Evolutionary conservation across 2,888 invertebrate genomes (phyloP).

Genomic region (Ochropleura plecta): DNA sequence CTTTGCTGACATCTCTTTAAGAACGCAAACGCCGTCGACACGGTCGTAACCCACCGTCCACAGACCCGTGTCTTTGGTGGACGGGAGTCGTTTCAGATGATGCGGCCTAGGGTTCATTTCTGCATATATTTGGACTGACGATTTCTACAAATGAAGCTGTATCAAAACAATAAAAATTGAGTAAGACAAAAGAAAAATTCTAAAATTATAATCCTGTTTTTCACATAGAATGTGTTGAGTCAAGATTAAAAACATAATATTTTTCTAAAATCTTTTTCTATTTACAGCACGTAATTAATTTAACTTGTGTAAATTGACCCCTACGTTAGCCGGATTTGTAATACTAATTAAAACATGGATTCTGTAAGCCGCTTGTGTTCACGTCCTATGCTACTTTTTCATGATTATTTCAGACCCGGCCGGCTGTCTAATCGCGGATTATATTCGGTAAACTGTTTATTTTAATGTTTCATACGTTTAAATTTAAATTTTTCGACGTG

Average conservation of each 20-base stretch:
- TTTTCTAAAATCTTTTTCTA: constrained; percentile 19
- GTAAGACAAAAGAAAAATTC: not conserved
- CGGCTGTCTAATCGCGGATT: constrained; percentile 48
- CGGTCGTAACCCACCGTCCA: no score
- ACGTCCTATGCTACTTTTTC: constrained; percentile 43
- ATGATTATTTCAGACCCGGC: constrained; percentile 47
- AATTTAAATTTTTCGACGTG: not conserved
- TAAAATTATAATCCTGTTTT: not conserved
- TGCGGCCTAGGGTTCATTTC: no score
- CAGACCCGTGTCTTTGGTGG: no score
- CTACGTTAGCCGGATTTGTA: constrained; percentile 33
- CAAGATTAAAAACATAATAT: constrained; percentile 4
- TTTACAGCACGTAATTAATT: constrained; percentile 52
- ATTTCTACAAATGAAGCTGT: not conserved
- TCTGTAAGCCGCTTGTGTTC: constrained; percentile 56
- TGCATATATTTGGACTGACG: no score
- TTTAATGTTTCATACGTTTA: constrained; percentile 43
- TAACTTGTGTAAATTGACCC: constrained; percentile 49
- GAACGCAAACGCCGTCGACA: no score
- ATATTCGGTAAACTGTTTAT: constrained; percentile 52
- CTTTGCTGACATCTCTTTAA: no score
- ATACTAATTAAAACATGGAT: constrained; percentile 60
- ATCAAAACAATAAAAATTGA: not conserved
- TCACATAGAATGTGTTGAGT: not conserved
- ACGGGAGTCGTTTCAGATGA: no score